These are phyloP conservation scores for Drosophila persimilis DNA, from an alignment of 1,140 invertebrate species.

Conservation along the genomic window DNA sequence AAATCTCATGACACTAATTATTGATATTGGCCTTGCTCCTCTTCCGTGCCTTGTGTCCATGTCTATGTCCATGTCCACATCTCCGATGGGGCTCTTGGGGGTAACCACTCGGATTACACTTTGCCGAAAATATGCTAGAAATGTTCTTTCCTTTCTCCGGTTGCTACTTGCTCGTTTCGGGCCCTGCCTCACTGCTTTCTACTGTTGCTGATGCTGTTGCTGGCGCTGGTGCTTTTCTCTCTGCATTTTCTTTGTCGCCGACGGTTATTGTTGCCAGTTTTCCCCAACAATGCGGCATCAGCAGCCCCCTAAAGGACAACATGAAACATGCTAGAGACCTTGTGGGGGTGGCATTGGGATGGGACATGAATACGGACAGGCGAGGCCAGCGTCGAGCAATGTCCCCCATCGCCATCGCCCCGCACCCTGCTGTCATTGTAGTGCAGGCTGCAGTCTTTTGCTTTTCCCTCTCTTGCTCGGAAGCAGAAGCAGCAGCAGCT, in stretches of 20 bases:
- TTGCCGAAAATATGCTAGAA: conserved; percentile 47
- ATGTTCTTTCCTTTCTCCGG: conserved; percentile 12
- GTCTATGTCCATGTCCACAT: too few species aligned
- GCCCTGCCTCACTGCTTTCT: conserved; percentile 3
- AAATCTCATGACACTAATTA: too few species aligned
- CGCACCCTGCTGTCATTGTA: conserved; percentile 50
- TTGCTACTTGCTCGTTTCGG: background rate
- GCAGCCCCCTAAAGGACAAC: conserved; percentile 49
- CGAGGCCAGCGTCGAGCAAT: conserved; percentile 59
- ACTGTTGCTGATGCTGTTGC: conserved; percentile 3
- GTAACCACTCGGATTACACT: conserved; percentile 67
- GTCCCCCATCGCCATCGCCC: conserved; percentile 12
- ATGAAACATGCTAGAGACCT: conserved; percentile 51
- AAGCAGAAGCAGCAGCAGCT: conserved; percentile 52
- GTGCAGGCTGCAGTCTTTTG: conserved; percentile 48
- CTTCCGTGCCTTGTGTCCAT: too few species aligned
- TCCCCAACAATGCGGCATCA: conserved; percentile 53
- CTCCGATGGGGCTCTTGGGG: conserved; percentile 3
- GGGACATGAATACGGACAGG: conserved; percentile 58
- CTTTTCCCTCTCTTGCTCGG: conserved; percentile 34
- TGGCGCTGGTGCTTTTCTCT: conserved; percentile 11
- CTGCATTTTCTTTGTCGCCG: conserved; percentile 49
- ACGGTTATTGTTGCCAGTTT: conserved; percentile 53
- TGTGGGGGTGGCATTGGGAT: conserved; percentile 29
- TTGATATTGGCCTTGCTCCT: too few species aligned